Evolutionary conservation across 1,140 invertebrate genomes (phyloP), one percentile per base, ranked within the genome.

Genomic region (Ceratosolen solmsi): DNA sequence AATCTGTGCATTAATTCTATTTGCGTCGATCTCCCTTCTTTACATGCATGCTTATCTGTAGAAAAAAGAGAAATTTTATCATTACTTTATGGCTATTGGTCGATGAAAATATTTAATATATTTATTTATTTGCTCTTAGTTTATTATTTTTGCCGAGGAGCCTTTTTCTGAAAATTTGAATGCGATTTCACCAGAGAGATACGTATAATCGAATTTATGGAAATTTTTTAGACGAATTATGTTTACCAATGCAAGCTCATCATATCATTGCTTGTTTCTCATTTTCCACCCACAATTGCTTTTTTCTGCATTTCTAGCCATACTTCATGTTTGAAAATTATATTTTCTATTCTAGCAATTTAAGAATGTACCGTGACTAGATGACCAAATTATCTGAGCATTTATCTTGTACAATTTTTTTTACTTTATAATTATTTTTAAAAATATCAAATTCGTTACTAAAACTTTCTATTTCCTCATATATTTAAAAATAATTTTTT

Each of bases 141-240:
- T 11, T 30, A 60, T 30, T 4, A 60, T 60, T 60, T 60, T 0
- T n/a, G 58, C 58, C 11, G 1, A 13, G 11, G 5, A 58, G 22
- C 27, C n/a, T 7, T 33, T 7, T 68, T 68, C 33, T 25, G 8
- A 38, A 68, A 38, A 38, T 38, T 0, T 36, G 33, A 11, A 33
- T 36, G 9, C 30, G 13, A 65, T 36, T 65, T 65, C 8, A 20
- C 13, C 9, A 68, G n/a, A n/a, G 1, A 68, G 20, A 63, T 38
- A 38, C 27, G 20, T 68, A n/a, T n/a, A 36, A 68, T 68, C 13
- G 36, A 68, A 68, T 68, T 68, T 68, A 68, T 68, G 63, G 33
- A 38, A 68, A 68, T 68, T 38, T 54, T 68, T 38, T 38, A 33
- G 63, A 38, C 27, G 36, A 68, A 7, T 68, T 68, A 38, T 38